Percentiles rank a stretch among this genome's conserved stretches.
Evolutionary conservation across 2,888 invertebrate species (phyloP).

Genomic region (Polydrusus pterygomalis): DNA sequence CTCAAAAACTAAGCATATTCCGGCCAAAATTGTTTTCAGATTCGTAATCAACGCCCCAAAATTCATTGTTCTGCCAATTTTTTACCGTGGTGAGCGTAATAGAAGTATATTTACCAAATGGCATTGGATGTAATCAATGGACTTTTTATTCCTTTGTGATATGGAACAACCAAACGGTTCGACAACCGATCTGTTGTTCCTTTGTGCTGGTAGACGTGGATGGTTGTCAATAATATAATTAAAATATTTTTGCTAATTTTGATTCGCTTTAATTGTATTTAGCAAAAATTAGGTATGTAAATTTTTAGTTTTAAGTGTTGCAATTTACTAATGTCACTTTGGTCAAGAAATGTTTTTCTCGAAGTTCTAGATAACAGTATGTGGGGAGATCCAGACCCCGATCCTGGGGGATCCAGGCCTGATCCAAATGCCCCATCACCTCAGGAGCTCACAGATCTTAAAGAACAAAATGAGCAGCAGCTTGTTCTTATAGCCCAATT

Average conservation of each 20-base stretch:
- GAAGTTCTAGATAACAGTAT: constrained; percentile 59
- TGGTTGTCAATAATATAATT: constrained; percentile 37
- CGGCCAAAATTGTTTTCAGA: no score
- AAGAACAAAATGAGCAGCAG: constrained; percentile 70
- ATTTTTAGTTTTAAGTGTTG: neutral
- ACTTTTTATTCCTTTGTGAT: no score
- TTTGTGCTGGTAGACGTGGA: constrained; percentile 45
- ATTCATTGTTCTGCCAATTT: no score
- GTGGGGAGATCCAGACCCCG: constrained; percentile 68
- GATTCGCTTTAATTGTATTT: neutral
- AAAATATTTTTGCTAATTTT: constrained; percentile 5
- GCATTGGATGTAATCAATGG: no score
- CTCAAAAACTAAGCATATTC: no score
- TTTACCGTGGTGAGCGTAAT: no score
- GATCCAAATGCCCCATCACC: constrained; percentile 53
- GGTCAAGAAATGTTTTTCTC: neutral
- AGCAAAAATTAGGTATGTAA: constrained; percentile 10
- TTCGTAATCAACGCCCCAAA: no score
- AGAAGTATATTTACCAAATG: no score
- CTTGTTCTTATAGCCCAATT: constrained; percentile 70
- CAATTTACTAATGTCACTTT: neutral
- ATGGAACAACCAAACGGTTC: no score
- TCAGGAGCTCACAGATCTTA: constrained; percentile 67
- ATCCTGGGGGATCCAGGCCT: constrained; percentile 61
- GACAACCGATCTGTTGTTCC: no score